These are phyloP conservation scores for Alviniconcha strummeri DNA, from an alignment of 2,888 invertebrate species.

Conservation along the genomic window DNA sequence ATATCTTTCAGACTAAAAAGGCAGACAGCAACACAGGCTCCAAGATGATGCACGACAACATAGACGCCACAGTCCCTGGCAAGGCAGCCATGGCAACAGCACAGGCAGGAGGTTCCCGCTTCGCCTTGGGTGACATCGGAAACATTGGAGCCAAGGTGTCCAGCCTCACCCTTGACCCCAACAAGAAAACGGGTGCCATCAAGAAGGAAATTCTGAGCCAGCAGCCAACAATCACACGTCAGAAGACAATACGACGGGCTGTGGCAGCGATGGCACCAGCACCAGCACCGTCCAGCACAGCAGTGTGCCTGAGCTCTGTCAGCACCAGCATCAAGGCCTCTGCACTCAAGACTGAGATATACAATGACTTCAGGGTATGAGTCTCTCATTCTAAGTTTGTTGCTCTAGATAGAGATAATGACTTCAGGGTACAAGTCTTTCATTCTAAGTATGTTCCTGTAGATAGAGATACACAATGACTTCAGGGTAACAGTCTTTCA, in stretches of 20 bases:
- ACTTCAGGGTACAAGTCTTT: neutral
- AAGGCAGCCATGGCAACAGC: constrained; percentile 42
- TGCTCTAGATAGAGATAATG: neutral
- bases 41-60: constrained; percentile 51
- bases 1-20: constrained; percentile 37
- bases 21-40: constrained; percentile 33
- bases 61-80: constrained; percentile 44
- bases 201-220: constrained; percentile 60
- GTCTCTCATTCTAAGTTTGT: no score
- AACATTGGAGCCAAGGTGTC: constrained; percentile 66
- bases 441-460: neutral
- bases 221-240: constrained; percentile 28
- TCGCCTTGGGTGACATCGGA: constrained; percentile 66
- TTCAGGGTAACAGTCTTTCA: neutral
- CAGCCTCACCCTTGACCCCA: constrained; percentile 53
- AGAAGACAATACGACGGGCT: constrained; percentile 18
- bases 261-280: neutral
- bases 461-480: constrained; percentile 23
- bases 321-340: constrained; percentile 29
- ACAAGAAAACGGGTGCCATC: constrained; percentile 52
- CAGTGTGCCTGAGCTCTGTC: constrained; percentile 14
- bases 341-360: constrained; percentile 19
- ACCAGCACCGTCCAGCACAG: neutral
- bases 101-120: constrained; percentile 46
- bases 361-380: constrained; percentile 27